Conservation (phyloP, 2,888 invertebrate species). For the Lepas anatifera region DNA sequence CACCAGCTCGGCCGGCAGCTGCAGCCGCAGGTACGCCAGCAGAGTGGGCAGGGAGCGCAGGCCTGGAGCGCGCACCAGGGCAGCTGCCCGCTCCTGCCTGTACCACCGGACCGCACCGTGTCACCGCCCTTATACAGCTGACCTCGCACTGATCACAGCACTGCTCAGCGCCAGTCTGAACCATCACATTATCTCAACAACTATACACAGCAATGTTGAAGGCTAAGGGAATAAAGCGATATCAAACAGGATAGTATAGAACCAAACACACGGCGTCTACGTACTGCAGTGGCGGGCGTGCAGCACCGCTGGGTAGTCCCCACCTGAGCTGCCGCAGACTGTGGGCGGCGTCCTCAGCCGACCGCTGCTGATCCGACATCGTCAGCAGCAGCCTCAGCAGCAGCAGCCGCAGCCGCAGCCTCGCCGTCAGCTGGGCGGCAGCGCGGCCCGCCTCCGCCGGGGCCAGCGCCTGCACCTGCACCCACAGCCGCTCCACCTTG, state of each 20-base stretch:
- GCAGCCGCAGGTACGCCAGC: constrained; percentile 95
- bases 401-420: constrained; percentile 24
- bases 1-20: constrained; percentile 82
- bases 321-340: constrained; percentile 39
- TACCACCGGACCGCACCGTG: too few species aligned
- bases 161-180: too few species aligned
- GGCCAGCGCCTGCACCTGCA: neutral
- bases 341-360: constrained; percentile 42
- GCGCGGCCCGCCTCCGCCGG: constrained; percentile 28
- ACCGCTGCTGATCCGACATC: constrained; percentile 48
- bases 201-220: too few species aligned
- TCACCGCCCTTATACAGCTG: too few species aligned
- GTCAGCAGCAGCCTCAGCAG: constrained; percentile 27
- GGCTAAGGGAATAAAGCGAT: too few species aligned
- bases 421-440: constrained; percentile 25
- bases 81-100: too few species aligned
- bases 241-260: too few species aligned
- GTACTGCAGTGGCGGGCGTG: too few species aligned
- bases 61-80: constrained; percentile 52
- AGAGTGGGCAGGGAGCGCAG: constrained; percentile 91
- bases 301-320: too few species aligned
- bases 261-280: too few species aligned
- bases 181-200: too few species aligned
- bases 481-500: neutral
- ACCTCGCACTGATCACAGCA: too few species aligned